A percentile compares a stretch with the other conserved stretches of the same genome.
Conservation (phyloP, 2,797 vertebrate species). For the Pseudochromis fuscus region DNA sequence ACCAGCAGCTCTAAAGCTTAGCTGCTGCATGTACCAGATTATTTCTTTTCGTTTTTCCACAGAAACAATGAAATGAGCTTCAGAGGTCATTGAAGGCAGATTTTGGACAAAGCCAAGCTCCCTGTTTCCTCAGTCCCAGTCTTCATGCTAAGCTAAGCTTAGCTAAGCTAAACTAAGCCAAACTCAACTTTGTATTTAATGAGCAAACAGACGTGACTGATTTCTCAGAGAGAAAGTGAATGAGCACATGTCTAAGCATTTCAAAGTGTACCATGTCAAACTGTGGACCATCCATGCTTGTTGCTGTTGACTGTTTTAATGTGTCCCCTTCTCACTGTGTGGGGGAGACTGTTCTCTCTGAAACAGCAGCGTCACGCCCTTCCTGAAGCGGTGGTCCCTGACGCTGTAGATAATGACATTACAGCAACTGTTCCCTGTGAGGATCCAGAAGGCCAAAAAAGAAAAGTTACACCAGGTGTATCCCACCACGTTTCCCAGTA, state of each 20-base stretch:
- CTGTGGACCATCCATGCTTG: conserved; percentile 6
- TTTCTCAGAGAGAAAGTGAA: conserved; percentile 2
- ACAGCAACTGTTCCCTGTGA: conserved; percentile 89
- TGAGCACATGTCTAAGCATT: conserved; percentile 1
- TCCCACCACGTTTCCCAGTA: conserved; percentile 88
- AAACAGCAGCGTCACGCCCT: conserved; percentile 86
- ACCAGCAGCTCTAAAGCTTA: not conserved
- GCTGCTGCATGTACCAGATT: not conserved
- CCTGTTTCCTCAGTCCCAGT: not conserved
- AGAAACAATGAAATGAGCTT: not conserved
- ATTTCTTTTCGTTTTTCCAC: not conserved
- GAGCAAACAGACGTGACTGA: not conserved
- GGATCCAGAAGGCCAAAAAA: conserved; percentile 90
- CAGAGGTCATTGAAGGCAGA: not conserved
- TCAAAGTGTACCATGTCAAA: conserved; percentile 21
- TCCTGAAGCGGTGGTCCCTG: conserved; percentile 87
- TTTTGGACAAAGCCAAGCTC: not conserved
- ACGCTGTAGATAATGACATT: conserved; percentile 90
- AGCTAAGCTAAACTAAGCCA: too few relatives aligned
- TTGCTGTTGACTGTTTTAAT: not conserved
- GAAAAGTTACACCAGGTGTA: conserved; percentile 90
- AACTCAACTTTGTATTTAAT: not conserved
- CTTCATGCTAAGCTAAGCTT: not conserved
- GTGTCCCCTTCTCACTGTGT: conserved; percentile 68
- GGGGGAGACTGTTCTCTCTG: conserved; percentile 75